phyloP scores from a whole-genome alignment of 2,888 invertebrate species.

The Leucozona laternaria region DNA sequence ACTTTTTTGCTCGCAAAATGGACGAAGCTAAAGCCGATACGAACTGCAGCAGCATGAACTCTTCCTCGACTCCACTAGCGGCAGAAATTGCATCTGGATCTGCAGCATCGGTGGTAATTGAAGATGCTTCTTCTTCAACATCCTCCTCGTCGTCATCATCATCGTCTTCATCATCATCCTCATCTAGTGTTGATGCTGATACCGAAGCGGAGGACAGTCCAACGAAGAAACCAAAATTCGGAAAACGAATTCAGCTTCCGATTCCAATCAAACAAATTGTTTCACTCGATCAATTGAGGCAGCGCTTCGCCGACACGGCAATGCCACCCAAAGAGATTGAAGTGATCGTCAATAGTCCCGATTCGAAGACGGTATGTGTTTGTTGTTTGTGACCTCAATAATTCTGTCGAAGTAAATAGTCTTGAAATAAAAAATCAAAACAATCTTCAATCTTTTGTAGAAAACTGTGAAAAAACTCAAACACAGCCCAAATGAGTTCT shows the following conservation, averaged over 20 bases:
- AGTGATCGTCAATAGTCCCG: conserved; percentile 80
- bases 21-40: conserved; percentile 74
- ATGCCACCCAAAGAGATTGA: conserved; percentile 78
- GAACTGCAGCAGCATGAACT: conserved; percentile 46
- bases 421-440: background rate
- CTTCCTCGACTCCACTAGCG: conserved; percentile 19
- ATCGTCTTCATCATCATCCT: conserved; percentile 43
- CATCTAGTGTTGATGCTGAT: conserved; percentile 48
- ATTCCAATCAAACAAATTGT: conserved; percentile 81
- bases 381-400: conserved; percentile 17
- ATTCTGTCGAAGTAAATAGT: background rate
- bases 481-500: conserved; percentile 81
- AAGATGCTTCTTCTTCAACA: conserved; percentile 49
- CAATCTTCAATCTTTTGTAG: conserved; percentile 24
- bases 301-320: conserved; percentile 78
- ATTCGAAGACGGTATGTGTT: conserved; percentile 77
- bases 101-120: conserved; percentile 20
- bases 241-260: conserved; percentile 78
- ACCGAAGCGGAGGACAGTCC: conserved; percentile 45
- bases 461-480: conserved; percentile 77
- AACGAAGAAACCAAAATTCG: conserved; percentile 50
- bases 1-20: conserved; percentile 70
- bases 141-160: conserved; percentile 51
- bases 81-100: conserved; percentile 45
- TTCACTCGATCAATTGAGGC: conserved; percentile 81